These are phyloP conservation scores for Dinoponera quadriceps DNA, from an alignment of 1,140 invertebrate species.

Conservation along the genomic window DNA sequence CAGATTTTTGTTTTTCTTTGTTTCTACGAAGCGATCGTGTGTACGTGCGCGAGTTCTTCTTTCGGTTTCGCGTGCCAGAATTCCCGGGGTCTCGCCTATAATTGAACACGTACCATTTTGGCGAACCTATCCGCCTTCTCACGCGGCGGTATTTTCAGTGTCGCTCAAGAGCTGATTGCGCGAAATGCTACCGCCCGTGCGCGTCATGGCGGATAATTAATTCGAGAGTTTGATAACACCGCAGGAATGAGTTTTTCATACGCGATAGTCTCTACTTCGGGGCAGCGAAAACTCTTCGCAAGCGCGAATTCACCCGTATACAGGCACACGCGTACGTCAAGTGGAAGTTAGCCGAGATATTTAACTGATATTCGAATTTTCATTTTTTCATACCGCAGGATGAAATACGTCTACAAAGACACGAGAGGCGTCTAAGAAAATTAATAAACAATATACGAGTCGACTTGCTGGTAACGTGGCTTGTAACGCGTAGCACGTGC, in stretches of 20 bases:
- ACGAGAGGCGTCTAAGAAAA: background rate
- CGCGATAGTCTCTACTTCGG: background rate
- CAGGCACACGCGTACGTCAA: too few relatives aligned
- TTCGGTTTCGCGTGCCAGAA: background rate
- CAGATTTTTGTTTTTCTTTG: background rate
- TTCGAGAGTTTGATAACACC: background rate
- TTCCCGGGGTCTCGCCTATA: background rate
- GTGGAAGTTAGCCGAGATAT: background rate
- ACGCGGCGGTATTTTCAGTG: too few relatives aligned
- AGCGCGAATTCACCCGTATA: background rate
- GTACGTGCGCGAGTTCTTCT: background rate
- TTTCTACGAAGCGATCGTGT: constrained; percentile 1
- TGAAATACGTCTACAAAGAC: background rate
- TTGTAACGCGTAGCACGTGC: background rate
- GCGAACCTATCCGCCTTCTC: background rate
- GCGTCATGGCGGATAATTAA: constrained; percentile 14
- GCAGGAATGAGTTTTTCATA: background rate
- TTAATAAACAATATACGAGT: constrained; percentile 26
- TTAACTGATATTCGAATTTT: background rate
- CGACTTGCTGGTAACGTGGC: background rate
- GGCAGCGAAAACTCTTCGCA: too few relatives aligned
- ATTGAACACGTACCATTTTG: constrained; percentile 7
- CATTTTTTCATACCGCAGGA: background rate
- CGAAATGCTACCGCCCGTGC: too few relatives aligned
- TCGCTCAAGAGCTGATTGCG: too few relatives aligned